Percentiles rank a stretch among this genome's conserved stretches.
phyloP scores from a whole-genome alignment of 2,113 vertebrate species.

The Cryptotis parvus region DNA sequence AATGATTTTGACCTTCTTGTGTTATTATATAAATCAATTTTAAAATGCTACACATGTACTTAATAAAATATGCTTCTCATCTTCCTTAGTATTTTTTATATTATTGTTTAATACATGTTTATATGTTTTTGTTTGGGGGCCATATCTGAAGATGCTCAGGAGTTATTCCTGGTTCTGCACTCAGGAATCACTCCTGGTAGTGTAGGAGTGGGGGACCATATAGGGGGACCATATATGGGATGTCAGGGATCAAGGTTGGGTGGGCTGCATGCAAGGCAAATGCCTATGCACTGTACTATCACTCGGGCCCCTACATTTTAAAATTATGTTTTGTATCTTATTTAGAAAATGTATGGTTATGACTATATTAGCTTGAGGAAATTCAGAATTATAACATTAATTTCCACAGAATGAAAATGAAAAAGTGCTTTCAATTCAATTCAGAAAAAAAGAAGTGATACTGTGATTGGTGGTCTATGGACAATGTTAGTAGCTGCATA shows the following conservation, averaged over 20 bases:
- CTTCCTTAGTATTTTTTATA: constrained; percentile 33
- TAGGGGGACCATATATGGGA: too few species aligned
- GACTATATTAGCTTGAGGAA: constrained; percentile 50
- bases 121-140: background rate
- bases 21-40: constrained; percentile 57
- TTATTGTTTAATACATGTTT: constrained; percentile 42
- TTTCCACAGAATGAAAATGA: constrained; percentile 55
- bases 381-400: constrained; percentile 60
- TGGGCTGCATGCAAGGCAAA: too few species aligned
- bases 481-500: background rate
- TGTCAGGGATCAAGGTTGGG: too few species aligned
- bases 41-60: constrained; percentile 52
- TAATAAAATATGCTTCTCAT: constrained; percentile 53
- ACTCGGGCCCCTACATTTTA: background rate
- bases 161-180: too few species aligned
- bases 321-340: constrained; percentile 43
- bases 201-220: too few species aligned
- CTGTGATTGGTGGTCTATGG: background rate
- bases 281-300: too few species aligned
- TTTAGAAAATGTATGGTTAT: constrained; percentile 59
- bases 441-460: constrained; percentile 13
- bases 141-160: too few species aligned
- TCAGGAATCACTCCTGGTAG: too few species aligned
- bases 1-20: constrained; percentile 41
- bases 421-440: constrained; percentile 49